Conservation (phyloP, 2,888 invertebrate species). For the Andrena fulva region DNA sequence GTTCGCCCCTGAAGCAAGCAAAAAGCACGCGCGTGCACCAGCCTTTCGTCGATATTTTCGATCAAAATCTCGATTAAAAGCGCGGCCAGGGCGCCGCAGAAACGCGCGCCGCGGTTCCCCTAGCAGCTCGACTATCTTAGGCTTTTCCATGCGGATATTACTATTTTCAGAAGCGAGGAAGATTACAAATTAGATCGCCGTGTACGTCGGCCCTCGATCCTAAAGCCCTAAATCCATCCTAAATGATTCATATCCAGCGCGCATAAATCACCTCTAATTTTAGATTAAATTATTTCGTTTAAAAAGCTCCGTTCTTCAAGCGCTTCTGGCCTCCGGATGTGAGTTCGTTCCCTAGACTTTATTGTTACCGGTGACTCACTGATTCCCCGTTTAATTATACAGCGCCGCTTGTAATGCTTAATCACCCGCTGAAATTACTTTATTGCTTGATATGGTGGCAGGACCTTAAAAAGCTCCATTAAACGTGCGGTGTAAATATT, state of each 20-base stretch:
- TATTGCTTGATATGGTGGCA: not conserved
- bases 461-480: not conserved
- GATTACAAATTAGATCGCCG: constrained; percentile 52
- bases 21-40: not conserved
- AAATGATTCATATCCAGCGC: constrained; percentile 56
- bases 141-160: constrained; percentile 42
- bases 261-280: constrained; percentile 56
- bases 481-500: not conserved
- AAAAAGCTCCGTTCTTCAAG: constrained; percentile 32
- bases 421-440: constrained; percentile 2
- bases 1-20: not conserved
- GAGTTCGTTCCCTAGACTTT: not conserved
- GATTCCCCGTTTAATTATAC: not conserved
- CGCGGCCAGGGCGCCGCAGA: constrained; percentile 8
- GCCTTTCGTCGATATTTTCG: constrained; percentile 12
- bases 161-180: constrained; percentile 49
- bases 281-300: constrained; percentile 45
- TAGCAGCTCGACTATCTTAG: constrained; percentile 14
- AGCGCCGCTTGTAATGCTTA: too few species aligned
- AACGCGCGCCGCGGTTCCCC: constrained; percentile 30
- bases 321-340: not conserved
- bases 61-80: constrained; percentile 7
- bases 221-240: constrained; percentile 56
- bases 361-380: constrained; percentile 5
- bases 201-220: constrained; percentile 43